Percentiles rank a stretch among this genome's conserved stretches.
Evolutionary conservation across 2,888 invertebrate genomes (phyloP).

Genomic region (Melanophora roralis): DNA sequence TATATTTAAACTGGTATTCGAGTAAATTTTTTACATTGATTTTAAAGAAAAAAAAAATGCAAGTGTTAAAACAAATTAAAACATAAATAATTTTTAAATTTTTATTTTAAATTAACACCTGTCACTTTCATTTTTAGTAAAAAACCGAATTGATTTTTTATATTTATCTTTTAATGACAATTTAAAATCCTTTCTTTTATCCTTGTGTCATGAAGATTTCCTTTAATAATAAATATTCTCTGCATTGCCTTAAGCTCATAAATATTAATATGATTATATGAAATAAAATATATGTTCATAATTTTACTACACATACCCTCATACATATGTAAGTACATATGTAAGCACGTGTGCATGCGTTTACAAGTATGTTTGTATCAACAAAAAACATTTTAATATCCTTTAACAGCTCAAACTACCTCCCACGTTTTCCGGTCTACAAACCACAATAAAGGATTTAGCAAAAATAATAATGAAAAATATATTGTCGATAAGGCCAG

Average conservation of each 20-base stretch:
- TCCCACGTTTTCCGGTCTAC: not conserved
- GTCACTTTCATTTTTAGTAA: not conserved
- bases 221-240: slow-evolving; percentile 12
- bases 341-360: not conserved
- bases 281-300: not conserved
- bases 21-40: no score
- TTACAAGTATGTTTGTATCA: no score
- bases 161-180: not conserved
- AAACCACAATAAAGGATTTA: not conserved
- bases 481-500: not conserved
- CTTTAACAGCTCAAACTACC: not conserved
- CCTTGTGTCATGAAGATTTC: not conserved
- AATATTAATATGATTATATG: not conserved
- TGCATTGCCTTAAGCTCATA: not conserved
- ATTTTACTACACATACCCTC: not conserved
- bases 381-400: not conserved
- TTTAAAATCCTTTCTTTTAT: not conserved
- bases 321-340: not conserved
- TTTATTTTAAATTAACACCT: not conserved
- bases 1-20: no score
- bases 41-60: no score
- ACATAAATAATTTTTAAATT: no score
- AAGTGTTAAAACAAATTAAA: no score
- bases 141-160: not conserved
- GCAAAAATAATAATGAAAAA: not conserved